Conservation (phyloP, 2,888 invertebrate species). For the Brachyptera putata region DNA sequence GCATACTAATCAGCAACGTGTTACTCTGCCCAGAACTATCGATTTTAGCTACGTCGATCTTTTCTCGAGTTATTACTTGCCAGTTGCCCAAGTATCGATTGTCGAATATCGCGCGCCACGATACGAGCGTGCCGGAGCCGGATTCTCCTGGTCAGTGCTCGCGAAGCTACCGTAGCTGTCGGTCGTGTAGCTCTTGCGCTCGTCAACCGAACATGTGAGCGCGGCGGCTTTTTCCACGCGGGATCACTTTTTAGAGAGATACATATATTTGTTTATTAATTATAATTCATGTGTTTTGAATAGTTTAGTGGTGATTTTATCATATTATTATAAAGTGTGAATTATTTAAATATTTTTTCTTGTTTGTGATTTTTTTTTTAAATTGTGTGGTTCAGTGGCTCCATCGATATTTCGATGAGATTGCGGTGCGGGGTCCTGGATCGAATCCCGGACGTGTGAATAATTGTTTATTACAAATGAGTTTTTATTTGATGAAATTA, state of each 20-base stretch:
- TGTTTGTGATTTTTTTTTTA: too few relatives aligned
- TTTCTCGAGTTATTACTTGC: too few relatives aligned
- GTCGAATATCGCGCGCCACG: not conserved
- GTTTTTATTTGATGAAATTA: not conserved
- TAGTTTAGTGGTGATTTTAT: too few relatives aligned
- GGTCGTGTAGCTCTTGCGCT: not conserved
- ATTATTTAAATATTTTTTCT: too few relatives aligned
- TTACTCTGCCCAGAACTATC: too few relatives aligned
- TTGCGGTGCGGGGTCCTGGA: not conserved
- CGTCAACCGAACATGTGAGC: not conserved
- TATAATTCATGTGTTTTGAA: too few relatives aligned
- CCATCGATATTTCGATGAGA: not conserved
- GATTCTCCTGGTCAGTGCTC: not conserved
- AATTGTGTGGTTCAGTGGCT: not conserved
- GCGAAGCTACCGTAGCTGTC: not conserved
- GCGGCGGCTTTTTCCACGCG: too few relatives aligned
- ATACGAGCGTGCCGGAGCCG: not conserved
- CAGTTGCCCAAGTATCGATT: too few relatives aligned
- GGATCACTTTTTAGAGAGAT: too few relatives aligned
- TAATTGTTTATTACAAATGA: not conserved
- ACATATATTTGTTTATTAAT: too few relatives aligned
- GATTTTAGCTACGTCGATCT: not conserved
- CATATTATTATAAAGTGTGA: too few relatives aligned
- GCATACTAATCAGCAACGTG: too few relatives aligned
- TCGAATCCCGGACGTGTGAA: not conserved